Evolutionary conservation across 2,888 invertebrate genomes (phyloP), one percentile per base, ranked within the genome.

Genomic region (Chromoteleia sp.): DNA sequence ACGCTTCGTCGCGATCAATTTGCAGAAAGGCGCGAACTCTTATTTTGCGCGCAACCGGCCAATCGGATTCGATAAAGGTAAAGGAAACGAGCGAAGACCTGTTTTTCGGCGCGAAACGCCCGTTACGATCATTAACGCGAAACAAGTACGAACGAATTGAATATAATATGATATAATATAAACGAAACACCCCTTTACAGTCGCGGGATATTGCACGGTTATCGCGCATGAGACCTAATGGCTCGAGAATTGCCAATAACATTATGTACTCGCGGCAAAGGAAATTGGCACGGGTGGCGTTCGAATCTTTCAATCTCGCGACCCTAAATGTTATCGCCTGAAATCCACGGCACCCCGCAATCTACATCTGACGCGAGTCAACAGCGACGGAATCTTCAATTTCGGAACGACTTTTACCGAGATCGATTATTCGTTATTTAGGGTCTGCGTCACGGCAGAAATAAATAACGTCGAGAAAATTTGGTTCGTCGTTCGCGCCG

Each of bases 241-340:
- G 87, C 81, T 88, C 86, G 86, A 85, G 88, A 89, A 90, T 89
- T 89, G 91, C 85, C 89, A 90, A 90, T 91, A 89, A 90, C 88
- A 90, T 90, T 91, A 89, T 88, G 86, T 86, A 86, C 86, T 89
- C 87, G 84, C 84, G 86, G 85, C 85, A 83, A 83, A 89, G 91
- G 91, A 91, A 91, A 91, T 91, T 91, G 91, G 83, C 88, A 87
- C 83, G 85, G 88, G 88, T 88, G 87, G 86, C 85, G 83, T 85
- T 86, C 83, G 84, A 88, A 85, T 90, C 90, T 90, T 91, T 90
- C 90, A 89, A 91, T 91, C 87, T 89, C 84, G 81, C 84, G 71
- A 84, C 87, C 87, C 86, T 84, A 83, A 83, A 82, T 77, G 77
- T 36, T 75, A 71, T 71, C 82, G 71, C 65, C 67, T 45, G 29